Evolutionary conservation across 2,113 vertebrate genomes (phyloP).

Genomic region (Ginglymostoma cirratum): DNA sequence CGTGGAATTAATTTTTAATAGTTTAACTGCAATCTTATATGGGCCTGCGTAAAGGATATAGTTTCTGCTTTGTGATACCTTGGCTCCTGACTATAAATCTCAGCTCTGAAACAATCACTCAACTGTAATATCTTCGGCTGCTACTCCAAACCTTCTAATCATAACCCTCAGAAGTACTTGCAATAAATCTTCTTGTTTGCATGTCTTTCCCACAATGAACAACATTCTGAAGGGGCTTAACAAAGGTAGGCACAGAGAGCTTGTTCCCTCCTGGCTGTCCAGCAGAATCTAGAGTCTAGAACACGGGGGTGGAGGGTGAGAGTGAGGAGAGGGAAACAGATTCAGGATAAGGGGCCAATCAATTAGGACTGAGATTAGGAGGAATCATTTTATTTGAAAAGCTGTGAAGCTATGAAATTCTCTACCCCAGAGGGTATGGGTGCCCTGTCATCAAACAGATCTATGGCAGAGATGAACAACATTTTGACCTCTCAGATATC

Average conservation of each 20-base stretch:
- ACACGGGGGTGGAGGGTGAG: no score
- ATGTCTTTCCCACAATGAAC: background rate
- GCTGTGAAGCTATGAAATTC: background rate
- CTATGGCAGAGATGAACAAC: background rate
- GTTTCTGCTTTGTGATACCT: background rate
- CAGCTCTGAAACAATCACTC: background rate
- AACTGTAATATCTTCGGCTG: background rate
- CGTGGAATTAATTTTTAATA: conserved; percentile 27
- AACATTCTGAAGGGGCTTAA: background rate
- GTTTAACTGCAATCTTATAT: background rate
- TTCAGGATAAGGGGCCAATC: background rate
- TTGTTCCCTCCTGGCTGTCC: background rate
- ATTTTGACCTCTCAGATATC: background rate
- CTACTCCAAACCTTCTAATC: background rate
- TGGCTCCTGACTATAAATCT: background rate
- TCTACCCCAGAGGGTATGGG: background rate
- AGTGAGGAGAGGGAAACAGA: no score
- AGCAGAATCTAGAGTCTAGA: background rate
- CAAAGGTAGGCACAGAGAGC: background rate
- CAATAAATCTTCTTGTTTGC: background rate
- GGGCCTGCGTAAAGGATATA: background rate
- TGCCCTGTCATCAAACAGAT: no score
- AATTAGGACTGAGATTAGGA: background rate
- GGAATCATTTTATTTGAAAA: background rate
- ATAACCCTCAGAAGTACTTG: background rate